Percentiles rank a stretch among this genome's conserved stretches.
Conservation (phyloP, 2,888 invertebrate species). For the Eupithecia centaureata region DNA sequence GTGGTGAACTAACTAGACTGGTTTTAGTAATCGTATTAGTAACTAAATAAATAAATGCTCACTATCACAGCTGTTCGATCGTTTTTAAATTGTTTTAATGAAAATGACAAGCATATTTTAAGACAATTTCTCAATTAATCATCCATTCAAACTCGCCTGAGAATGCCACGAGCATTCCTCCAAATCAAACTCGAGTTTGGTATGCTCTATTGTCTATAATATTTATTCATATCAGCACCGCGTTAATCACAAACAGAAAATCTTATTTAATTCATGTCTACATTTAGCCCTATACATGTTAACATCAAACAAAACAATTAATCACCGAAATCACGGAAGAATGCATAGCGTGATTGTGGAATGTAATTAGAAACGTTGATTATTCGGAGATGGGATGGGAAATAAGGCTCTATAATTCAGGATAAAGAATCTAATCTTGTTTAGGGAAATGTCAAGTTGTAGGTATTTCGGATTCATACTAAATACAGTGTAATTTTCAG, state of each 20-base stretch:
- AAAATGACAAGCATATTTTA: too few species aligned
- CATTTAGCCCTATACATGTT: neutral
- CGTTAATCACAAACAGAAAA: neutral
- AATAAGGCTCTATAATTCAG: slow-evolving; percentile 1
- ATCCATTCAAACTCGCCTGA: too few species aligned
- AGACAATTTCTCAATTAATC: too few species aligned
- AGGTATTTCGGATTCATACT: neutral
- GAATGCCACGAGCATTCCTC: too few species aligned
- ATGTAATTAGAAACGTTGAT: slow-evolving; percentile 10
- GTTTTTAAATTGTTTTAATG: too few species aligned
- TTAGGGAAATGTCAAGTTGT: neutral
- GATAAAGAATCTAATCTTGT: neutral
- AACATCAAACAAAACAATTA: neutral
- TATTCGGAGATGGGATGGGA: neutral
- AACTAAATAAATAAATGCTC: too few species aligned
- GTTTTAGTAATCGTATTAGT: too few species aligned
- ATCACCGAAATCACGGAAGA: slow-evolving; percentile 5
- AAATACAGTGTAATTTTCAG: too few species aligned
- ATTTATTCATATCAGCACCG: neutral
- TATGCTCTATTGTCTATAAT: too few species aligned
- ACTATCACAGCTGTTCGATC: too few species aligned
- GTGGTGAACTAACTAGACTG: too few species aligned
- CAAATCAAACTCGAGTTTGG: too few species aligned
- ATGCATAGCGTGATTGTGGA: slow-evolving; percentile 10
- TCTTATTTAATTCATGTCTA: neutral